Evolutionary conservation across 2,888 invertebrate species (phyloP).

Genomic region (Orchestes rusci): DNA sequence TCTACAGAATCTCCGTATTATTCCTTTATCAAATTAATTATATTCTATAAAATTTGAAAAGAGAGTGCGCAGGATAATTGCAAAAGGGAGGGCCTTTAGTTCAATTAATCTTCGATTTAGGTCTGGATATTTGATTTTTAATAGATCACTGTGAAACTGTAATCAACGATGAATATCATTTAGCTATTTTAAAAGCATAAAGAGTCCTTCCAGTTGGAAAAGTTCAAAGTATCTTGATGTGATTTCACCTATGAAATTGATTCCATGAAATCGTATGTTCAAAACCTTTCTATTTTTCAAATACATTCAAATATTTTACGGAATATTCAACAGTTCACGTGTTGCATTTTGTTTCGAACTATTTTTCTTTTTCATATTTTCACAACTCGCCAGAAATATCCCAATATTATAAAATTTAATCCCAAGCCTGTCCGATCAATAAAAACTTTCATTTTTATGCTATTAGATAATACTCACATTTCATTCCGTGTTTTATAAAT

Average conservation of each 20-base stretch:
- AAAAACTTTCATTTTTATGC: conserved; percentile 23
- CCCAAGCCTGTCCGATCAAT: conserved; percentile 7
- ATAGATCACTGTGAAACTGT: no score
- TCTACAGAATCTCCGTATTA: conserved; percentile 32
- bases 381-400: conserved; percentile 7
- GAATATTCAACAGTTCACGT: conserved; percentile 17
- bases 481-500: conserved; percentile 20
- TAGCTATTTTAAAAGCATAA: no score
- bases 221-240: no score
- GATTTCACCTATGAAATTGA: no score
- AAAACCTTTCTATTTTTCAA: no score
- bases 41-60: conserved; percentile 24
- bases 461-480: conserved; percentile 14
- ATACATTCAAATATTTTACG: conserved; percentile 6
- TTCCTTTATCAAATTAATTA: conserved; percentile 34
- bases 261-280: no score
- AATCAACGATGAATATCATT: no score
- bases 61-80: conserved; percentile 17
- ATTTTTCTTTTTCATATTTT: conserved; percentile 11
- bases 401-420: conserved; percentile 19
- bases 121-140: no score
- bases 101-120: no score
- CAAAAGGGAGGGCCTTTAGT: no score
- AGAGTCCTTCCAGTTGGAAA: no score
- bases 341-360: conserved; percentile 15